A percentile compares a stretch with the other conserved stretches of the same genome.
phyloP scores from a whole-genome alignment of 2,113 vertebrate species.

The Pelusios castaneus region DNA sequence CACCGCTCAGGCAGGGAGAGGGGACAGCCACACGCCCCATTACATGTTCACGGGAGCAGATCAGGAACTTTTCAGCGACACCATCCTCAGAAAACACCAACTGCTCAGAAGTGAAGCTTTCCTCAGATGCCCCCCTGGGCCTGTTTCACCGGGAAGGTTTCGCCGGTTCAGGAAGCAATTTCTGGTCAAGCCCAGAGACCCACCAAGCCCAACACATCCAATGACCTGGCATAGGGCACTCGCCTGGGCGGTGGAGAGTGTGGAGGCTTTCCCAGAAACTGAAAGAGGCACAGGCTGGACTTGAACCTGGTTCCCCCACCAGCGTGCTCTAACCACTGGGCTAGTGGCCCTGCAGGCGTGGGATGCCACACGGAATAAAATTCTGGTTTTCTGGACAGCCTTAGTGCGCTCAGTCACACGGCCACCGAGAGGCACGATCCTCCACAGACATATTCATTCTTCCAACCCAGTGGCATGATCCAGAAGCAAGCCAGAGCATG shows the following conservation, averaged over 20 bases:
- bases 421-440: neutral
- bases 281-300: neutral
- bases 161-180: neutral
- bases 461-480: neutral
- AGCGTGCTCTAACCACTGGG: neutral
- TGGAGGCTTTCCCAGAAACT: neutral
- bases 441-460: accelerated
- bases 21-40: neutral
- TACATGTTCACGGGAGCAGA: neutral
- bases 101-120: neutral
- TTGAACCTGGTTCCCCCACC: neutral
- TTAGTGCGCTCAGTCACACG: neutral
- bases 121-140: neutral
- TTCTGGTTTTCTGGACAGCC: neutral
- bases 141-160: neutral
- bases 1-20: neutral
- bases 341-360: neutral
- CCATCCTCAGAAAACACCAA: neutral
- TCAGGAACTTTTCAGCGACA: neutral
- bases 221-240: neutral
- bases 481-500: neutral
- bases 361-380: neutral
- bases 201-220: neutral
- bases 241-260: neutral
- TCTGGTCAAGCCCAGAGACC: neutral